Conservation (phyloP, 2,888 invertebrate species). For the Parnassius smintheus region DNA sequence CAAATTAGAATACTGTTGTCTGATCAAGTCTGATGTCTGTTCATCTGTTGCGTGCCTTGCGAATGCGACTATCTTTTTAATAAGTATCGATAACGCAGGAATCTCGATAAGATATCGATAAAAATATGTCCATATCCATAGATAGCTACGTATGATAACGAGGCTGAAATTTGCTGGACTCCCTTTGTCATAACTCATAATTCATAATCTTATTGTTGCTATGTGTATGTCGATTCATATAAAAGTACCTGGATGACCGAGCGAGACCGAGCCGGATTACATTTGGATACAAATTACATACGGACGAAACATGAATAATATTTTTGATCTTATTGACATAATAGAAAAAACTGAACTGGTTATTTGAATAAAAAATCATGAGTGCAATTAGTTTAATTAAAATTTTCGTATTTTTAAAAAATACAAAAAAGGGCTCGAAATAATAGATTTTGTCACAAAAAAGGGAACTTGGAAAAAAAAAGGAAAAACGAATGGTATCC, state of each 20-base stretch:
- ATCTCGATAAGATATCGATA: conserved; percentile 25
- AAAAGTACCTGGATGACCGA: neutral
- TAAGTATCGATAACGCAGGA: conserved; percentile 25
- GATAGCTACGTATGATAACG: conserved; percentile 3
- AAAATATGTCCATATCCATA: conserved; percentile 9
- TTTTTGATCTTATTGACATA: too few relatives aligned
- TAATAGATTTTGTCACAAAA: too few relatives aligned
- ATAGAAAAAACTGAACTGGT: too few relatives aligned
- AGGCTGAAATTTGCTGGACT: conserved; percentile 17
- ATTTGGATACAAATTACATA: too few relatives aligned
- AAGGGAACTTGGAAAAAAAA: too few relatives aligned
- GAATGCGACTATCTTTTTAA: conserved; percentile 19
- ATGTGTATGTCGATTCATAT: conserved; percentile 13
- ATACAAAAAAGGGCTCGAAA: too few relatives aligned
- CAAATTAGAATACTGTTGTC: conserved; percentile 11
- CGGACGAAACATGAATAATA: too few relatives aligned
- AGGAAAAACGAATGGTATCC: too few relatives aligned
- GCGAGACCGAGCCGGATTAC: too few relatives aligned
- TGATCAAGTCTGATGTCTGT: neutral
- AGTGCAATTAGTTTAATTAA: too few relatives aligned
- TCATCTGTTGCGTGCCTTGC: conserved; percentile 2
- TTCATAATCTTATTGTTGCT: conserved; percentile 13
- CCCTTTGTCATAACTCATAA: conserved; percentile 1
- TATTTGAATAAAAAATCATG: too few relatives aligned
- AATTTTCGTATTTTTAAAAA: too few relatives aligned